Percentiles rank a stretch among this genome's conserved stretches.
These are phyloP conservation scores for Rallus limicola DNA, from an alignment of 2,113 vertebrate species.

Conservation along the genomic window DNA sequence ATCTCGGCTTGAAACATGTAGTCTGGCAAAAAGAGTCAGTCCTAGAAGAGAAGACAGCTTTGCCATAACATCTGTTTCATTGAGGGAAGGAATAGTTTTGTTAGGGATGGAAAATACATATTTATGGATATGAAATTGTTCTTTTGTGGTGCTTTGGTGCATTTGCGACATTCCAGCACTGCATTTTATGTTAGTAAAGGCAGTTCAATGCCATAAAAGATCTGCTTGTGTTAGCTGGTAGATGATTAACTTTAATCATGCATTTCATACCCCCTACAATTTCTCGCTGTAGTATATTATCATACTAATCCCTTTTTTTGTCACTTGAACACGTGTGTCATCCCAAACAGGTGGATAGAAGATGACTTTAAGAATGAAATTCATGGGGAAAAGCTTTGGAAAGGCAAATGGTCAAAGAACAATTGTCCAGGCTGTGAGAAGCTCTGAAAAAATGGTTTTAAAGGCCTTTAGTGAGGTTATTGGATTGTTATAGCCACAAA, in stretches of 20 bases:
- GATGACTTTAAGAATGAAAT: background rate
- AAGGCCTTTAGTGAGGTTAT: background rate
- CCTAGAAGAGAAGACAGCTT: background rate
- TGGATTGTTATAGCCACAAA: background rate
- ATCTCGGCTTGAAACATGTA: background rate
- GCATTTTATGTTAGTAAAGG: slow-evolving; percentile 3
- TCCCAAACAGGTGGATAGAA: background rate
- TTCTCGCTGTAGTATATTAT: background rate
- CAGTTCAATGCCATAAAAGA: background rate
- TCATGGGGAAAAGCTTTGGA: background rate
- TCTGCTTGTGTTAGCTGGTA: background rate
- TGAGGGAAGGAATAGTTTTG: slow-evolving; percentile 14
- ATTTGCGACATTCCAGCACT: slow-evolving; percentile 29
- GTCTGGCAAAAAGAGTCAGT: background rate
- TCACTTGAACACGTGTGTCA: background rate
- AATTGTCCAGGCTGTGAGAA: background rate
- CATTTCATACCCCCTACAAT: background rate
- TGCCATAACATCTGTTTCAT: slow-evolving; percentile 35
- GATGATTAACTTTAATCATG: background rate
- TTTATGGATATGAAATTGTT: slow-evolving; percentile 16
- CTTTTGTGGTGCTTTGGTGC: background rate
- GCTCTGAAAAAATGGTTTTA: background rate
- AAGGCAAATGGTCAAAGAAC: background rate
- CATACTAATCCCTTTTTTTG: background rate
- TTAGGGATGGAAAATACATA: slow-evolving; percentile 45